These are phyloP conservation scores for Rhabdomys pumilio DNA, from an alignment of 2,797 vertebrate genomes.

Conservation along the genomic window DNA sequence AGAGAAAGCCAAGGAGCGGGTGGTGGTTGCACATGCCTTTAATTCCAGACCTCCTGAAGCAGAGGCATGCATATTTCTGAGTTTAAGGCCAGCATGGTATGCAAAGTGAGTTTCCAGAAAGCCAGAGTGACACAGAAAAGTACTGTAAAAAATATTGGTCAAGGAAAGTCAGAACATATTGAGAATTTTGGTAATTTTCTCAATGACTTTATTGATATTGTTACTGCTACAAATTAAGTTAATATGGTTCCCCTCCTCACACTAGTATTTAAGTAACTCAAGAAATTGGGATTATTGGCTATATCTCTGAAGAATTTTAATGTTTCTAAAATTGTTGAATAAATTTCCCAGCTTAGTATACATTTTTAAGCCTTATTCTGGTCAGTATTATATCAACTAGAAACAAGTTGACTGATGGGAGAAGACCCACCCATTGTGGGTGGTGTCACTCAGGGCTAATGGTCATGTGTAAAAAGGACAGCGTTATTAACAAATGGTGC, in stretches of 20 bases:
- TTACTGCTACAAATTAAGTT: not conserved
- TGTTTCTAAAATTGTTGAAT: not conserved
- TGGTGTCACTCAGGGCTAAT: not conserved
- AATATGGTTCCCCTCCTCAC: not conserved
- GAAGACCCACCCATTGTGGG: not conserved
- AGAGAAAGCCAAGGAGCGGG: not conserved
- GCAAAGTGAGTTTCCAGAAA: not conserved
- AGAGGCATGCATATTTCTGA: not conserved
- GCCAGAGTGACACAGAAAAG: not conserved
- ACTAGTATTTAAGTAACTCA: constrained; percentile 43
- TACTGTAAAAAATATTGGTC: not conserved
- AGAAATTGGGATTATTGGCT: not conserved
- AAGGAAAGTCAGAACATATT: not conserved
- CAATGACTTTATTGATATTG: not conserved
- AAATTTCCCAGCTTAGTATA: not conserved
- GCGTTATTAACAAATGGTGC: too few relatives aligned
- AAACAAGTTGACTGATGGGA: not conserved
- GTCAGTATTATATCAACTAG: not conserved
- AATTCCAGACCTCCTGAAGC: not conserved
- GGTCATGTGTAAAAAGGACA: too few relatives aligned
- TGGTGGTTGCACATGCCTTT: not conserved
- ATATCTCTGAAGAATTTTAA: not conserved
- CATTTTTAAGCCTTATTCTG: not conserved
- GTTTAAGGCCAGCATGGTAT: not conserved
- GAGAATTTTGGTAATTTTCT: not conserved